Evolutionary conservation across 2,113 vertebrate species (phyloP).

Genomic region (Hippocampus comes): DNA sequence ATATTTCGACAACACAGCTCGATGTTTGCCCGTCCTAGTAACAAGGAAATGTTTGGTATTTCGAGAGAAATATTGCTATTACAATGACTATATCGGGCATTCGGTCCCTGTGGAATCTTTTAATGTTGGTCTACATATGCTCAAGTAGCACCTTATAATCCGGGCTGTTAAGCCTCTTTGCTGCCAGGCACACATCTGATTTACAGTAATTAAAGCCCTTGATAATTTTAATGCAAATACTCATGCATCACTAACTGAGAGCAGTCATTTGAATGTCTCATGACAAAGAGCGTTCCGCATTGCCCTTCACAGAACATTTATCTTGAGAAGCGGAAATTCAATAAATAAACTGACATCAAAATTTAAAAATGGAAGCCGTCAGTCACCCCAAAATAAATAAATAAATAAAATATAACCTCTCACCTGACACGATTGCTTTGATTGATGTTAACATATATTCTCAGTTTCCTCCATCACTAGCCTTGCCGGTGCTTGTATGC

Average conservation of each 20-base stretch:
- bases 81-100: background rate
- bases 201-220: constrained; percentile 12
- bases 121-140: background rate
- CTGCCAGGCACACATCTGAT: background rate
- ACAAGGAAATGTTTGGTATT: background rate
- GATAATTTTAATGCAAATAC: constrained; percentile 14
- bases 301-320: constrained; percentile 6
- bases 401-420: background rate
- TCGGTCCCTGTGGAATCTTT: background rate
- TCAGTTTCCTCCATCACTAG: constrained; percentile 13
- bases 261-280: background rate
- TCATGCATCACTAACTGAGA: constrained; percentile 3
- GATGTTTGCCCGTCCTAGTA: background rate
- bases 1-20: background rate
- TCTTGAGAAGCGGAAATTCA: constrained; percentile 18
- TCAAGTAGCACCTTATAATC: background rate
- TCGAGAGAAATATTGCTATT: background rate
- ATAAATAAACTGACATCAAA: background rate
- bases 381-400: too few species aligned
- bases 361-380: background rate
- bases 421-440: constrained; percentile 24
- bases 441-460: constrained; percentile 27
- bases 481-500: constrained; percentile 64
- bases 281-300: background rate
- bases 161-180: background rate